A percentile compares a stretch with the other conserved stretches of the same genome.
These are phyloP conservation scores for Linyphia triangularis DNA, from an alignment of 2,888 invertebrate species.

Conservation along the genomic window DNA sequence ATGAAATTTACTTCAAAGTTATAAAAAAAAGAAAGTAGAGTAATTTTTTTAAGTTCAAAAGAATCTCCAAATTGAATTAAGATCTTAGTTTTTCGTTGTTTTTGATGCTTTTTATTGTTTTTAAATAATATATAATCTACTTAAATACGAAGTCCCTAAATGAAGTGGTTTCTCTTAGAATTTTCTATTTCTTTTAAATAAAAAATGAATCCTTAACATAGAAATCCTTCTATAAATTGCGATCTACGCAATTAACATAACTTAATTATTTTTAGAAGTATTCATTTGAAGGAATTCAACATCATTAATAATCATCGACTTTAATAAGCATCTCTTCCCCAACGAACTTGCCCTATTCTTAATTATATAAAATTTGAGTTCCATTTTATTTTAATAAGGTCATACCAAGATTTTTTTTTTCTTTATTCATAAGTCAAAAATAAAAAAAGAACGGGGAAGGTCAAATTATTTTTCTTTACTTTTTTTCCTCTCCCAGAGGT, in stretches of 20 bases:
- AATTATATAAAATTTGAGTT: constrained; percentile 59
- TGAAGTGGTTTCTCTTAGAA: neutral
- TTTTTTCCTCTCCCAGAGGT: constrained; percentile 22
- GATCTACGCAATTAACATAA: constrained; percentile 52
- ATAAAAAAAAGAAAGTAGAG: neutral
- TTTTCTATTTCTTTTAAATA: neutral
- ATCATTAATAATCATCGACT: constrained; percentile 21
- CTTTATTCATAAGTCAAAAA: constrained; percentile 10
- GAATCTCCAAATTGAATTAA: constrained; percentile 10
- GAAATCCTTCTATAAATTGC: neutral
- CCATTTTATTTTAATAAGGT: constrained; percentile 66
- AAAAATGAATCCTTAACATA: neutral
- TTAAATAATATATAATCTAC: constrained; percentile 19
- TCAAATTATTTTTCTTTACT: constrained; percentile 45
- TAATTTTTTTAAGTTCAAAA: neutral
- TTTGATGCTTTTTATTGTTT: neutral
- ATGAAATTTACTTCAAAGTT: too few species aligned
- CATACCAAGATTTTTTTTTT: constrained; percentile 26
- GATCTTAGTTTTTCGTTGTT: neutral
- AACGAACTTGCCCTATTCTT: constrained; percentile 13
- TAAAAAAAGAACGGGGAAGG: neutral
- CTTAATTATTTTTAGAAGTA: constrained; percentile 49
- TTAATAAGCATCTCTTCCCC: constrained; percentile 8
- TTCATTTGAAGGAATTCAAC: constrained; percentile 26
- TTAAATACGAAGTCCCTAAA: constrained; percentile 12